These are phyloP conservation scores for Pogonocichla stellata DNA, from an alignment of 2,113 vertebrate species.

Conservation along the genomic window DNA sequence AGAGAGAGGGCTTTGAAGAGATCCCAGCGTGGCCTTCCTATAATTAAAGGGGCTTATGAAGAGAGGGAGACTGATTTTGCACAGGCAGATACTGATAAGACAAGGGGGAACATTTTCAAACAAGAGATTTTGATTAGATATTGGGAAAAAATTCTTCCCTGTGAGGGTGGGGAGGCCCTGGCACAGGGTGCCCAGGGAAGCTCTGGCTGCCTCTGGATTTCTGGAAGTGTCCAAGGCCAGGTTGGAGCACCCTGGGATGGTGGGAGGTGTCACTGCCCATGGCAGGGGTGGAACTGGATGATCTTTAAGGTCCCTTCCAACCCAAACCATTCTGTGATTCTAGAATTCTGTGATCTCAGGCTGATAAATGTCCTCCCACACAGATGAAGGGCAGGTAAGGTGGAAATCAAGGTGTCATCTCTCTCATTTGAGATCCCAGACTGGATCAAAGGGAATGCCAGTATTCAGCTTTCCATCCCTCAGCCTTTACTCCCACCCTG, in stretches of 20 bases:
- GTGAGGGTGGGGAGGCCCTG: accelerated
- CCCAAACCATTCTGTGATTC: not conserved
- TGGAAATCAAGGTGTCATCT: not conserved
- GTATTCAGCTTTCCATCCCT: not conserved
- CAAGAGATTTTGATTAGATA: not conserved
- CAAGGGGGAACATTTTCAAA: not conserved
- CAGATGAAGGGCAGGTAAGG: not conserved
- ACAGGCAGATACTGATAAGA: not conserved
- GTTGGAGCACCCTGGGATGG: accelerated
- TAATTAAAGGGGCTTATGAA: too few relatives aligned
- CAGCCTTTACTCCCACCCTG: not conserved
- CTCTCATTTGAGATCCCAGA: not conserved
- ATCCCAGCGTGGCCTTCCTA: not conserved
- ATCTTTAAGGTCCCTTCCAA: not conserved
- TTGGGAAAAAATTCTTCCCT: not conserved
- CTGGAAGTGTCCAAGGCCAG: not conserved
- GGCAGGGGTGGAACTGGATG: accelerated
- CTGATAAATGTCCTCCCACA: not conserved
- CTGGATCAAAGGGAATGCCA: not conserved
- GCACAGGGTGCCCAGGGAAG: not conserved
- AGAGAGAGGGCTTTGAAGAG: not conserved
- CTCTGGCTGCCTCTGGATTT: not conserved
- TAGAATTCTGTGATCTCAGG: not conserved
- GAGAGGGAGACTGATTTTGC: not conserved
- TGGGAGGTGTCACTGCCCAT: not conserved